These are phyloP conservation scores for Synodontis membranacea DNA, from an alignment of 2,113 vertebrate genomes.

Conservation along the genomic window DNA sequence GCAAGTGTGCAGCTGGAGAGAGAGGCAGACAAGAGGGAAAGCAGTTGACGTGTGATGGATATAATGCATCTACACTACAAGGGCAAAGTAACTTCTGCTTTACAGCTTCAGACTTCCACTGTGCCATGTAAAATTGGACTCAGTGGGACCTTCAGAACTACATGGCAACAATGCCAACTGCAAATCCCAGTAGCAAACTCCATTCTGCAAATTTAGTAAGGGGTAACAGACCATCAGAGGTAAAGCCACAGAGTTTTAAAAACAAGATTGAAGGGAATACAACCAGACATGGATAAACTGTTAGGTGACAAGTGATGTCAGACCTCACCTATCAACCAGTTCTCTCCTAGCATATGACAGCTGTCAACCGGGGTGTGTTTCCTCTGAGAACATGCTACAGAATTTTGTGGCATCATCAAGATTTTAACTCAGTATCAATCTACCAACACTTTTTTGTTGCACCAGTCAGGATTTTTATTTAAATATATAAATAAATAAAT, in stretches of 20 bases:
- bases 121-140: slow-evolving; percentile 11
- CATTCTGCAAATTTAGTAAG: background rate
- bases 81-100: slow-evolving; percentile 8
- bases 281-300: background rate
- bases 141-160: slow-evolving; percentile 3
- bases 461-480: background rate
- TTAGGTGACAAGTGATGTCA: background rate
- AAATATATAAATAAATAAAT: background rate
- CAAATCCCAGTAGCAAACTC: background rate
- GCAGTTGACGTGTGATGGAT: background rate
- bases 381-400: background rate
- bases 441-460: background rate
- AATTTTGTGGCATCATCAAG: background rate
- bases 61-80: slow-evolving; percentile 1
- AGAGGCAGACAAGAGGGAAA: slow-evolving; percentile 16
- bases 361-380: background rate
- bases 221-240: background rate
- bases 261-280: background rate
- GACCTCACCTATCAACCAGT: background rate
- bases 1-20: slow-evolving; percentile 6
- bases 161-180: background rate
- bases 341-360: background rate
- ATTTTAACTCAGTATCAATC: background rate
- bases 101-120: background rate
- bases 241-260: background rate